Conservation (phyloP, 2,888 invertebrate genomes). For the Drosophila planitibia region DNA sequence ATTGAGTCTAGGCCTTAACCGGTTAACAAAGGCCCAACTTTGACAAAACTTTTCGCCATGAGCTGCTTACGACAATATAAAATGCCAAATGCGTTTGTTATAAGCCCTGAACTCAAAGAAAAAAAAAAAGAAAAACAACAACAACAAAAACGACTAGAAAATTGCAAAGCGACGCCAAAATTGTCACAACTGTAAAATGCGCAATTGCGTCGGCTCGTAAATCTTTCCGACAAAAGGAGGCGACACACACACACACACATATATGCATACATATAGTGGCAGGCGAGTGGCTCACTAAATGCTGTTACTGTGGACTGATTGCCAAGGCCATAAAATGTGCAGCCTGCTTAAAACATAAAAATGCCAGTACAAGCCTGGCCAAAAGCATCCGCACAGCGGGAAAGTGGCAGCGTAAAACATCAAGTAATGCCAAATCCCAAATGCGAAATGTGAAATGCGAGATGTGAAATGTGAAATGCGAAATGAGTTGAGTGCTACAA, state of each 20-base stretch:
- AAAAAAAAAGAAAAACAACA: slow-evolving; percentile 12
- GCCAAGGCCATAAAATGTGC: slow-evolving; percentile 73
- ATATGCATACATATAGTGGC: neutral
- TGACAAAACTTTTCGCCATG: slow-evolving; percentile 50
- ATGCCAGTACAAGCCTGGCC: slow-evolving; percentile 54
- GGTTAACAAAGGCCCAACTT: slow-evolving; percentile 51
- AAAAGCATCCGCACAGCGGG: slow-evolving; percentile 47
- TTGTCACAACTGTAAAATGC: slow-evolving; percentile 81
- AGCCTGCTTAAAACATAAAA: slow-evolving; percentile 81
- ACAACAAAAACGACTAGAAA: slow-evolving; percentile 39
- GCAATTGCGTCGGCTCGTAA: slow-evolving; percentile 80
- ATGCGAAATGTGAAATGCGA: slow-evolving; percentile 58
- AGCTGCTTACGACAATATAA: slow-evolving; percentile 45
- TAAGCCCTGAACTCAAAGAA: slow-evolving; percentile 46
- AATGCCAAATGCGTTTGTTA: slow-evolving; percentile 62
- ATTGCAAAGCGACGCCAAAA: slow-evolving; percentile 75
- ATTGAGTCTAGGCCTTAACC: slow-evolving; percentile 31
- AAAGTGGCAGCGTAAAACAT: slow-evolving; percentile 78
- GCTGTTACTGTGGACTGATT: slow-evolving; percentile 67
- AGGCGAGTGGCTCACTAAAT: slow-evolving; percentile 74
- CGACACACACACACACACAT: slow-evolving; percentile 21
- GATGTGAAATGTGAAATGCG: slow-evolving; percentile 71
- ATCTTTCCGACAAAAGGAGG: slow-evolving; percentile 61
- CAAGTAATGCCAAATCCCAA: slow-evolving; percentile 74
- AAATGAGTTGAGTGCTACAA: slow-evolving; percentile 80